A percentile compares a stretch with the other conserved stretches of the same genome.
Conservation (phyloP, 2,113 vertebrate genomes). For the Dicaeum eximium region DNA sequence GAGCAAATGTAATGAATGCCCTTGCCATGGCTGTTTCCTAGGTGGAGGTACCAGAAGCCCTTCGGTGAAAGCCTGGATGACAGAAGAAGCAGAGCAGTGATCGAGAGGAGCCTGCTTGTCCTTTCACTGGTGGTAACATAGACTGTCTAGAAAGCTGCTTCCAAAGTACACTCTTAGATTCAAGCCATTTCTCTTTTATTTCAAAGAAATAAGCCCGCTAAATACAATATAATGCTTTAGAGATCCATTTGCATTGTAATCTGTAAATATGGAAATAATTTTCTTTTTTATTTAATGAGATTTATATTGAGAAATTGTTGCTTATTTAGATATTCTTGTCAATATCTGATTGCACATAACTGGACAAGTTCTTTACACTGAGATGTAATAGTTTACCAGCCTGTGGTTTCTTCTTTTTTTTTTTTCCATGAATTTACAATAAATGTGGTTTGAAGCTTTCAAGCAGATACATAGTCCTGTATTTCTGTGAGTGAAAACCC, state of each 20-base stretch:
- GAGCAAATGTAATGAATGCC: slow-evolving; percentile 14
- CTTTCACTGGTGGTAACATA: slow-evolving; percentile 10
- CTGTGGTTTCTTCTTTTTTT: slow-evolving; percentile 57
- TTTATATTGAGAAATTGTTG: slow-evolving; percentile 61
- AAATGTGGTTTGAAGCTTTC: slow-evolving; percentile 66
- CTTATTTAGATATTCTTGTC: slow-evolving; percentile 62
- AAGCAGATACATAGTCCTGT: slow-evolving; percentile 33
- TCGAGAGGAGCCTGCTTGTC: slow-evolving; percentile 14
- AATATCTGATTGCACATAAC: slow-evolving; percentile 41
- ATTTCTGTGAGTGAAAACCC: slow-evolving; percentile 41
- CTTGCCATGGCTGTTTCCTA: slow-evolving; percentile 37
- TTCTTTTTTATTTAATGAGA: slow-evolving; percentile 72
- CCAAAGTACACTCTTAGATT: slow-evolving; percentile 37
- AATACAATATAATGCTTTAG: slow-evolving; percentile 50
- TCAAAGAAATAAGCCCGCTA: slow-evolving; percentile 8
- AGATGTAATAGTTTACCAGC: slow-evolving; percentile 54
- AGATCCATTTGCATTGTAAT: slow-evolving; percentile 54
- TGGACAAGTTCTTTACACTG: slow-evolving; percentile 50
- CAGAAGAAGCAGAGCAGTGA: neutral
- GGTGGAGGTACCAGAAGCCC: slow-evolving; percentile 79
- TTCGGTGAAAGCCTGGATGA: slow-evolving; percentile 62
- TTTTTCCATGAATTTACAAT: slow-evolving; percentile 60
- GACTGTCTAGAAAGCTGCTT: slow-evolving; percentile 54
- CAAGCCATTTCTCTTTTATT: slow-evolving; percentile 35
- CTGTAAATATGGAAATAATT: slow-evolving; percentile 80